These are phyloP conservation scores for Salvelinus alpinus DNA, from an alignment of 2,113 vertebrate species.

Conservation along the genomic window DNA sequence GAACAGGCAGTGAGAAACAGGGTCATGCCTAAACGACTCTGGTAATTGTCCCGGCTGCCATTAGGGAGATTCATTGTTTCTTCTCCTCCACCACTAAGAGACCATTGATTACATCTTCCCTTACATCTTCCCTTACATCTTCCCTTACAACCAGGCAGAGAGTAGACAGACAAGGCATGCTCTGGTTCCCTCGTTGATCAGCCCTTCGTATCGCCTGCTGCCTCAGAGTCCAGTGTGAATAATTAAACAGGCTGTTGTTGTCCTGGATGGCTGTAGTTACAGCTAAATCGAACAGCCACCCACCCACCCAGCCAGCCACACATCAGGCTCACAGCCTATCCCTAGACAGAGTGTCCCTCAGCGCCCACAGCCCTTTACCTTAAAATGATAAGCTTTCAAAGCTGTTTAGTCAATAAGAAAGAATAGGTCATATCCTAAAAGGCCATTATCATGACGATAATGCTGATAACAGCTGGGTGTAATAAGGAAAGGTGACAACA, in stretches of 20 bases:
- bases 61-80: conserved; percentile 76
- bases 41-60: conserved; percentile 75
- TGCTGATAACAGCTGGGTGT: background rate
- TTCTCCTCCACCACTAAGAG: conserved; percentile 60
- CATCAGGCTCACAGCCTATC: conserved; percentile 26
- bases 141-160: conserved; percentile 56
- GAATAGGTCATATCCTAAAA: conserved; percentile 15
- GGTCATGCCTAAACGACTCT: conserved; percentile 74
- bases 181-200: conserved; percentile 66
- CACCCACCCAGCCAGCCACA: conserved; percentile 12
- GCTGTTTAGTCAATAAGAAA: conserved; percentile 22
- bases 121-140: conserved; percentile 54
- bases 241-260: conserved; percentile 70
- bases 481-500: background rate
- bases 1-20: conserved; percentile 31
- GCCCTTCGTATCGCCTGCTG: conserved; percentile 67
- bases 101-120: conserved; percentile 74
- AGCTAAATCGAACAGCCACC: conserved; percentile 12
- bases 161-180: conserved; percentile 61
- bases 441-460: conserved; percentile 4
- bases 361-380: conserved; percentile 7
- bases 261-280: conserved; percentile 63
- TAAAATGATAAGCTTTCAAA: conserved; percentile 26
- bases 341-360: background rate
- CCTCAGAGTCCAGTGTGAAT: conserved; percentile 58